Evolutionary conservation across 2,113 vertebrate genomes (phyloP).

Genomic region (Meriones unguiculatus): DNA sequence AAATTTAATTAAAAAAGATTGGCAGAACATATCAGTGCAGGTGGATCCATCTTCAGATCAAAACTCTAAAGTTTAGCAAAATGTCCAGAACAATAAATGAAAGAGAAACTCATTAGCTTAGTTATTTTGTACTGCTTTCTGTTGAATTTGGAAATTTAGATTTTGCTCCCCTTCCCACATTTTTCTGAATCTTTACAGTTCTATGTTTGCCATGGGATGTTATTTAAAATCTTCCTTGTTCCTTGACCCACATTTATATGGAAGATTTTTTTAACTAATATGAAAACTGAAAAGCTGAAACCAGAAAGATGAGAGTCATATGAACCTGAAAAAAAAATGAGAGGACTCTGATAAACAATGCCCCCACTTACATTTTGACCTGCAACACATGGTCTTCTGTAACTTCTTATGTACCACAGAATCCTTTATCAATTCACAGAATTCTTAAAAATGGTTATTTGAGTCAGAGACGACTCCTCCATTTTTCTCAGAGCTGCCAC

Average conservation of each 20-base stretch:
- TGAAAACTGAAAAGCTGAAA: neutral
- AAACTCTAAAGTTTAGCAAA: neutral
- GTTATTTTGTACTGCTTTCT: neutral
- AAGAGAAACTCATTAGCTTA: neutral
- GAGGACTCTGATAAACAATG: neutral
- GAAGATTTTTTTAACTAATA: neutral
- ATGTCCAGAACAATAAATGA: neutral
- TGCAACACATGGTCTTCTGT: neutral
- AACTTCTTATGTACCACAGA: neutral
- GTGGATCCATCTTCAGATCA: too few relatives aligned
- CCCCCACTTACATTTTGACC: neutral
- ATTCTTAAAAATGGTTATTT: neutral
- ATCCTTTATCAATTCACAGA: neutral
- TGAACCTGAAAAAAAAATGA: too few relatives aligned
- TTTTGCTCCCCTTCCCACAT: too few relatives aligned
- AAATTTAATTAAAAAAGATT: too few relatives aligned
- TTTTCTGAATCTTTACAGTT: neutral
- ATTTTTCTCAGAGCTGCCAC: neutral
- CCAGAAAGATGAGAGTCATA: neutral
- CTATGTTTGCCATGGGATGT: neutral
- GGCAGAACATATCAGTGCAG: neutral
- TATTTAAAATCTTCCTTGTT: neutral
- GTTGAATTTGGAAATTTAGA: neutral
- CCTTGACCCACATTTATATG: neutral
- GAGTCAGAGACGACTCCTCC: neutral